Evolutionary conservation across 2,113 vertebrate genomes (phyloP).

Genomic region (Ammodytes marinus): DNA sequence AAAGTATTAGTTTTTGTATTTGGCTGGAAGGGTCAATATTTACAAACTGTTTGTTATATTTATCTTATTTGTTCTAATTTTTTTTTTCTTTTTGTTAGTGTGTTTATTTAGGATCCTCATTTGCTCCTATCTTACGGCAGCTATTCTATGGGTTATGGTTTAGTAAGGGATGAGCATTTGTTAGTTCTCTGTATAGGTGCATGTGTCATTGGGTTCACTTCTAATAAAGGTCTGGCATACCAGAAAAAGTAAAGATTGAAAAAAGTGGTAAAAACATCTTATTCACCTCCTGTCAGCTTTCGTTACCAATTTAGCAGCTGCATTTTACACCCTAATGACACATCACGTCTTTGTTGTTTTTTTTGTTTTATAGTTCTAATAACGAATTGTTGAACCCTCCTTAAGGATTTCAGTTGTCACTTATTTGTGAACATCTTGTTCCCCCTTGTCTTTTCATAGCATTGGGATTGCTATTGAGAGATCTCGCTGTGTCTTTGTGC

Average conservation of each 20-base stretch:
- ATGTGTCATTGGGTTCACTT: neutral
- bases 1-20: neutral
- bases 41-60: neutral
- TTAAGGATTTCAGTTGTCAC: slow-evolving; percentile 45
- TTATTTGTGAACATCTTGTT: slow-evolving; percentile 54
- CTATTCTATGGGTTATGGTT: neutral
- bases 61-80: neutral
- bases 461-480: slow-evolving; percentile 50
- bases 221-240: neutral
- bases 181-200: neutral
- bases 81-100: neutral
- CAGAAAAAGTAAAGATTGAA: neutral
- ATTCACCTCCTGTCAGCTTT: neutral
- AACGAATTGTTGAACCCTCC: slow-evolving; percentile 22
- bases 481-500: slow-evolving; percentile 65
- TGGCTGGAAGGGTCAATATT: neutral
- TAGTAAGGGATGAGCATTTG: neutral
- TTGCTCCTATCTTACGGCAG: too few relatives aligned
- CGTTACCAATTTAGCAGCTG: neutral
- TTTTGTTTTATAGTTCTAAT: slow-evolving; percentile 4
- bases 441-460: slow-evolving; percentile 28
- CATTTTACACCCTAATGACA: neutral
- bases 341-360: neutral
- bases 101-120: too few relatives aligned
- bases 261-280: neutral